These are phyloP conservation scores for Tethya wilhelma DNA, from an alignment of 37 sponge, comb jelly and placozoan genomes.

Conservation along the genomic window DNA sequence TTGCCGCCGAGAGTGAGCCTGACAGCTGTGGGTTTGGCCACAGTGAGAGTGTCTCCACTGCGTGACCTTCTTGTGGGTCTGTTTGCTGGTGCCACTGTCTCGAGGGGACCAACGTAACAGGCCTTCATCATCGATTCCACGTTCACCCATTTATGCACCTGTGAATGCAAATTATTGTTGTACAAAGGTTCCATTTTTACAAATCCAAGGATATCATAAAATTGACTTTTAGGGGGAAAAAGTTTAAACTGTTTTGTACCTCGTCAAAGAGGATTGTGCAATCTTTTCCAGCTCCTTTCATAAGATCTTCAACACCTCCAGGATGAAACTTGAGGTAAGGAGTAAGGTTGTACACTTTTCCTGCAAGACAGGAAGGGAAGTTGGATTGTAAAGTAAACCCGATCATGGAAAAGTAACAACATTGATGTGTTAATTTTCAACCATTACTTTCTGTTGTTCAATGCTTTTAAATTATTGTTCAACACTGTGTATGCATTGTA, in stretches of 20 bases:
- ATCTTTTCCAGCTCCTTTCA: slow-evolving; percentile 94
- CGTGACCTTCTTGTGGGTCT: no score
- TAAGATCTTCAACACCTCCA: slow-evolving; percentile 87
- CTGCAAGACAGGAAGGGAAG: slow-evolving; percentile 49
- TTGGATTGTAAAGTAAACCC: no score
- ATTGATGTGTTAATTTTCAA: no score
- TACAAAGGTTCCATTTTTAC: background rate
- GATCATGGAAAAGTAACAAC: no score
- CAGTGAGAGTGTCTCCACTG: no score
- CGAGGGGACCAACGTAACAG: slow-evolving; percentile 61
- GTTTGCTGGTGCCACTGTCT: background rate
- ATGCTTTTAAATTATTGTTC: no score
- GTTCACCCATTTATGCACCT: slow-evolving; percentile 79
- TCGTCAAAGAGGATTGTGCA: slow-evolving; percentile 90
- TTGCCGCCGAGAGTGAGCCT: no score
- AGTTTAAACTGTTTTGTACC: no score
- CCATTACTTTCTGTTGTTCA: no score
- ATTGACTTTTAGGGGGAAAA: no score
- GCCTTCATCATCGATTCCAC: slow-evolving; percentile 53
- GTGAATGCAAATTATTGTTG: background rate
- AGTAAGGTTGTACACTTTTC: slow-evolving; percentile 92
- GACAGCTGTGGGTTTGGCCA: no score
- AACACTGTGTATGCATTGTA: no score
- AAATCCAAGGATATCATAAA: background rate
- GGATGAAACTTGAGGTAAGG: slow-evolving; percentile 94